A percentile compares a stretch with the other conserved stretches of the same genome.
Evolutionary conservation across 2,797 vertebrate species (phyloP).

Genomic region (Salmo trutta): DNA sequence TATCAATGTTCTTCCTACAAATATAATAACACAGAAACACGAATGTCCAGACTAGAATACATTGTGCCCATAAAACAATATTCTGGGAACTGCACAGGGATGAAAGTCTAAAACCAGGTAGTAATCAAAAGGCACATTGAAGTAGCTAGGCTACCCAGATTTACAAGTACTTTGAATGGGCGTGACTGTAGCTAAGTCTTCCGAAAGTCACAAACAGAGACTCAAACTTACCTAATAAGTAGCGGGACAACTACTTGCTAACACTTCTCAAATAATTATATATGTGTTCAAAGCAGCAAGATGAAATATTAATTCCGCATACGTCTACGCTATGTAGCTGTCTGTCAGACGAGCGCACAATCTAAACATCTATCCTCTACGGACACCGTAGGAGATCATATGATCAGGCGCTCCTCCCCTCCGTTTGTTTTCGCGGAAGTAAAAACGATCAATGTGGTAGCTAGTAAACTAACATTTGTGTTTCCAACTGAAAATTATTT

Average conservation of each 20-base stretch:
- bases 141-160: background rate
- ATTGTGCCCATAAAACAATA: too few relatives aligned
- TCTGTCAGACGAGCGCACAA: too few relatives aligned
- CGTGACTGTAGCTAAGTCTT: background rate
- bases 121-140: background rate
- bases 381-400: background rate
- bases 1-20: too few relatives aligned
- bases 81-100: background rate
- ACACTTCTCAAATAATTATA: background rate
- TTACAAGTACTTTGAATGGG: background rate
- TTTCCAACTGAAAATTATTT: background rate
- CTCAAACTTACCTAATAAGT: conserved; percentile 2
- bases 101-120: background rate
- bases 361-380: background rate
- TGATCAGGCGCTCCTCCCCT: background rate
- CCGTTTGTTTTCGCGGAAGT: background rate
- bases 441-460: background rate
- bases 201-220: background rate
- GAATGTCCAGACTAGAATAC: too few relatives aligned
- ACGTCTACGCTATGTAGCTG: too few relatives aligned
- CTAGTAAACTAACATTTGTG: background rate
- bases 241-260: background rate
- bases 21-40: too few relatives aligned
- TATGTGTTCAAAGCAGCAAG: too few relatives aligned
- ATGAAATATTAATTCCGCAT: too few relatives aligned